Base-by-base conservation (phyloP, 2,113 vertebrate species). In the Daboia siamensis region DNA sequence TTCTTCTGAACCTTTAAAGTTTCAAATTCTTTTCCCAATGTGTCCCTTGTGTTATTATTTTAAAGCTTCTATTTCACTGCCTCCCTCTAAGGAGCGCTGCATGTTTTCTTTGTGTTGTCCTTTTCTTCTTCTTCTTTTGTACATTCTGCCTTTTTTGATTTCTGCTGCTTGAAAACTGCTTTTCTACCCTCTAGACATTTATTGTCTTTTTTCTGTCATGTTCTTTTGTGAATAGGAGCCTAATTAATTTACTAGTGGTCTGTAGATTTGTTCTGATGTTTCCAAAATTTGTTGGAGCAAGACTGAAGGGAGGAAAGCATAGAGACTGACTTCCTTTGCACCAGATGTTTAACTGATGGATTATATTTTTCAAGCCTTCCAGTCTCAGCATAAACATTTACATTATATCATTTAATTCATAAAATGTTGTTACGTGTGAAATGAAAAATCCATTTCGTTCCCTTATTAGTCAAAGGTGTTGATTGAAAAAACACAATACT, bases 161-260 rank as follows among this genome's bases (percentile, higher is more conserved):
- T 95, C 94, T 96, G 89, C 93, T 95, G 94, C 92, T 94, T 97
- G 92, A 96, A 90, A 87, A 94, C 95, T 74, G 74, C 89, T 39
- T 97, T 96, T 91, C 85, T 93, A 93, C 24, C 88, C n/a, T 94
- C 95, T 92, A 96, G 92, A 91, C 93, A 95, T 94, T 95, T 95
- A 94, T 93, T 95, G 95, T 94, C 92, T 93, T 94, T 93, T 95
- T 80, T 80, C 91, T 94, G 56, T 91, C 95, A 93, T 61, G 57
- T 95, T 93, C 52, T 74, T 94, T 95, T 94, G 93, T 92, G 59
- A 48, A 7, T 52, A 80, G 64, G 33, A 87, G 15, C 46, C 90
- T 91, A 8, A 91, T 92, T 95, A 95, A 94, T 95, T 96, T 93
- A 95, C 94, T 93, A 86, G 90, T 86, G 10, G 59, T 69, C 91